Evolutionary conservation across 2,797 vertebrate genomes (phyloP).

Genomic region (Buphagus erythrorhynchus): DNA sequence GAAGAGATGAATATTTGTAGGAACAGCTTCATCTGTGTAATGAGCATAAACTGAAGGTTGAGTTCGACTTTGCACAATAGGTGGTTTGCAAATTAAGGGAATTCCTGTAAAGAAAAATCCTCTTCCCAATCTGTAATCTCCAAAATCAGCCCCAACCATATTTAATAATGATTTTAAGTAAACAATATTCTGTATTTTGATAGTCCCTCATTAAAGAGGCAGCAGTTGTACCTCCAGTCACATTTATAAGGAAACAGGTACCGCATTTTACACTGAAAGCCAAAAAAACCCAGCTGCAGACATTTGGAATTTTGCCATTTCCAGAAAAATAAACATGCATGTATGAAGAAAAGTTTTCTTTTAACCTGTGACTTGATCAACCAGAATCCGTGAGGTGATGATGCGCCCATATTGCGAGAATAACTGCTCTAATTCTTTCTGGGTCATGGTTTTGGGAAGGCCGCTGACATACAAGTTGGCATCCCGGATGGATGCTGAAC

Average conservation of each 20-base stretch:
- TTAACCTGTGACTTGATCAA: constrained; percentile 99
- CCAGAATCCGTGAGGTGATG: constrained; percentile 99
- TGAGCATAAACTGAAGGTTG: neutral
- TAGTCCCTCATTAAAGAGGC: neutral
- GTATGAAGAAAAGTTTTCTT: neutral
- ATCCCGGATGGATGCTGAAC: constrained; percentile 98
- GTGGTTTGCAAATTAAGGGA: neutral
- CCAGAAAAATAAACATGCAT: neutral
- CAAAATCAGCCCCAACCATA: neutral
- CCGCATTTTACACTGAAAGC: rapidly evolving
- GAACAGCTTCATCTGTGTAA: neutral
- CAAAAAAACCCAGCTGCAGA: neutral
- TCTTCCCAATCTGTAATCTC: neutral
- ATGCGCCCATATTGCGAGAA: constrained; percentile 99
- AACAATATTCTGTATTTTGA: neutral
- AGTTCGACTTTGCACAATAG: neutral
- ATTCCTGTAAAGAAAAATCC: neutral
- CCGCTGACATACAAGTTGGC: constrained; percentile 99
- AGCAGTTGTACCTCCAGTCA: neutral
- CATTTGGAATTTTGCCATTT: neutral
- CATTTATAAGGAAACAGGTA: neutral
- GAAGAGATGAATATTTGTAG: neutral
- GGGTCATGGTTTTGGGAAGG: constrained; percentile 99
- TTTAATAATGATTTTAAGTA: neutral
- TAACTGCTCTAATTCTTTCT: constrained; percentile 98